Conservation (phyloP, 2,113 vertebrate species). For the Ascaphus truei region DNA sequence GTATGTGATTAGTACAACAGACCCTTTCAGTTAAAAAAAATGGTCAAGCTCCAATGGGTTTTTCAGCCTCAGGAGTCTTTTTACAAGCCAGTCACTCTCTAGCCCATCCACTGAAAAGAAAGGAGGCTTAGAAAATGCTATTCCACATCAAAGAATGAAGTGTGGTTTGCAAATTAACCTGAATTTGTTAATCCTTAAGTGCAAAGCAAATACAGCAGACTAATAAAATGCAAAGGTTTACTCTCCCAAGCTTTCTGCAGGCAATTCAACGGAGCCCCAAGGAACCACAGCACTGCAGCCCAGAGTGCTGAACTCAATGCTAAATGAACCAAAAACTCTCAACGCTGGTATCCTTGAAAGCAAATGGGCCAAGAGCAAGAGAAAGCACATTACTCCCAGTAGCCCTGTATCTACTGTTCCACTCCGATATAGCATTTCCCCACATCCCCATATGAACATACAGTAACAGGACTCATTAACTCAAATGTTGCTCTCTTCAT, state of each 20-base stretch:
- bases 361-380: conserved; percentile 11
- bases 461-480: not conserved
- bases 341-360: conserved; percentile 16
- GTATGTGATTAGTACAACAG: too few relatives aligned
- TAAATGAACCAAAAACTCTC: conserved; percentile 24
- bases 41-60: too few relatives aligned
- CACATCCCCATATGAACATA: not conserved
- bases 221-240: conserved; percentile 24
- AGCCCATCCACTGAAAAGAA: not conserved
- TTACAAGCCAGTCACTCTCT: not conserved
- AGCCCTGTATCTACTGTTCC: not conserved
- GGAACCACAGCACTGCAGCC: conserved; percentile 13
- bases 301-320: conserved; percentile 19
- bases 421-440: not conserved
- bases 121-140: not conserved
- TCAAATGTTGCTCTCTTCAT: not conserved
- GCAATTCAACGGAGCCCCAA: conserved; percentile 14
- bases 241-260: not conserved
- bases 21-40: too few relatives aligned
- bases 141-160: not conserved
- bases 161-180: conserved; percentile 27
- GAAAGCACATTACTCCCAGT: not conserved
- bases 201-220: not conserved
- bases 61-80: too few relatives aligned
- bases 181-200: conserved; percentile 33